Evolutionary conservation across 1,140 invertebrate species (phyloP).

Genomic region (Papilio polytes): DNA sequence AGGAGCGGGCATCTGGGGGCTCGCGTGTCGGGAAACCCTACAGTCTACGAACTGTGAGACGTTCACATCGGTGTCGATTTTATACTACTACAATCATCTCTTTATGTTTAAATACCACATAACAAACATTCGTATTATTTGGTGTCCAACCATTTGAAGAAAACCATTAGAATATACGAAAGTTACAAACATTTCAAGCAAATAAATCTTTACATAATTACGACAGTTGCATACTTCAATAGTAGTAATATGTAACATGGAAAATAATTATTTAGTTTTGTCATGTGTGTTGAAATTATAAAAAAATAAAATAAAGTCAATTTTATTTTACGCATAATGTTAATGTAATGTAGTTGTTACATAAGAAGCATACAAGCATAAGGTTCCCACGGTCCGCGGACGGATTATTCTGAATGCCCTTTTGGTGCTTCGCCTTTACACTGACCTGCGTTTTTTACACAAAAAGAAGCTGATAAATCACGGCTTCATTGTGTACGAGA

Average conservation of each 20-base stretch:
- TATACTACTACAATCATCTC: slow-evolving; percentile 41
- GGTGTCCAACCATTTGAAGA: too few relatives aligned
- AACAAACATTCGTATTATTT: background rate
- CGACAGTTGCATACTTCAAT: background rate
- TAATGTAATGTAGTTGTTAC: slow-evolving; percentile 6
- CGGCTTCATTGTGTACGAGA: slow-evolving; percentile 67
- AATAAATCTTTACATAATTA: background rate
- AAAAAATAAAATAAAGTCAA: background rate
- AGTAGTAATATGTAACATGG: background rate
- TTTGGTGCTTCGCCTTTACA: slow-evolving; percentile 74
- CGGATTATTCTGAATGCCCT: slow-evolving; percentile 79
- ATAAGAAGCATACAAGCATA: slow-evolving; percentile 36
- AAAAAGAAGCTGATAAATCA: slow-evolving; percentile 80
- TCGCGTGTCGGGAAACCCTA: slow-evolving; percentile 63
- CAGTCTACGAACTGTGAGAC: slow-evolving; percentile 27
- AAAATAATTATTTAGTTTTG: background rate
- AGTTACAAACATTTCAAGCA: background rate
- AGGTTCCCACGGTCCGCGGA: slow-evolving; percentile 71
- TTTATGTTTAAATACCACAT: background rate
- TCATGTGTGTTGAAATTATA: background rate
- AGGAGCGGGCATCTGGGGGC: slow-evolving; percentile 38
- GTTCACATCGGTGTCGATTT: slow-evolving; percentile 50
- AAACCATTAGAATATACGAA: too few relatives aligned
- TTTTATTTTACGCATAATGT: background rate
- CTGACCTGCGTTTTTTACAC: slow-evolving; percentile 78